These are phyloP conservation scores for Strongylocentrotus purpuratus DNA, from an alignment of 35 echinoderm and acorn worm species.

Conservation along the genomic window DNA sequence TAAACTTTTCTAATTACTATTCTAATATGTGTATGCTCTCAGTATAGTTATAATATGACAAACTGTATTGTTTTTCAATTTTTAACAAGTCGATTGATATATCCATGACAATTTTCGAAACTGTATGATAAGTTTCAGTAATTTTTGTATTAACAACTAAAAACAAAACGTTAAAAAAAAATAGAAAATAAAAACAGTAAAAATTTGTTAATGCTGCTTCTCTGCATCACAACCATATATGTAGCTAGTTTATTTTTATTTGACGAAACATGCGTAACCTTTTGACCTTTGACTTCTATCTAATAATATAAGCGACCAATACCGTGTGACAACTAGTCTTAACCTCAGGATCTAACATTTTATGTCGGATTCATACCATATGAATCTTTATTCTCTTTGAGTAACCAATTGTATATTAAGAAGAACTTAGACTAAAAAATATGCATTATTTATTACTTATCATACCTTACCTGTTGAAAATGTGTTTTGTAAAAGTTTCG, in stretches of 20 bases:
- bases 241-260: background rate
- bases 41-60: background rate
- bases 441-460: background rate
- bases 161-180: background rate
- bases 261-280: background rate
- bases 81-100: background rate
- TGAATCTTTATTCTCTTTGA: background rate
- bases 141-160: background rate
- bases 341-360: background rate
- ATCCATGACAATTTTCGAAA: background rate
- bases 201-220: background rate
- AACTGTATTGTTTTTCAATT: background rate
- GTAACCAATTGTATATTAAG: background rate
- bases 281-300: background rate
- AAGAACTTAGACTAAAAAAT: background rate
- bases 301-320: background rate
- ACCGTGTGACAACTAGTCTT: background rate
- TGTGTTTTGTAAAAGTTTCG: too few relatives aligned
- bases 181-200: background rate
- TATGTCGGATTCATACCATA: background rate
- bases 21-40: background rate
- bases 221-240: background rate
- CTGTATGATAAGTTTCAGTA: background rate
- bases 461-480: background rate
- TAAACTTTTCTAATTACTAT: background rate